These are phyloP conservation scores for Halichondria panicea DNA, from an alignment of 37 sponge, comb jelly and placozoan genomes.

Conservation along the genomic window DNA sequence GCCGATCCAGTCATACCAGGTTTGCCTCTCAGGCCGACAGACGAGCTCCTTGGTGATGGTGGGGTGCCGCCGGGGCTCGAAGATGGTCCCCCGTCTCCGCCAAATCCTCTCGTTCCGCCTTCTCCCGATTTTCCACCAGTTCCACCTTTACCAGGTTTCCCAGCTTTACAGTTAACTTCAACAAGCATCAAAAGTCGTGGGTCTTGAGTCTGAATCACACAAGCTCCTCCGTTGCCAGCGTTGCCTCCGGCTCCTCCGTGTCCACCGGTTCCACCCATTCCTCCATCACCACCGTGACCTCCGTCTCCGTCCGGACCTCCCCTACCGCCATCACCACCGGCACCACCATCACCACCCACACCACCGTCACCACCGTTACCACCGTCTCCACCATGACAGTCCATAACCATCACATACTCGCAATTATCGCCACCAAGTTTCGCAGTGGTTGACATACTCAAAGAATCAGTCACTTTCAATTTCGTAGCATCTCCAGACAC, in stretches of 20 bases:
- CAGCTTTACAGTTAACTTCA: slow-evolving; percentile 63
- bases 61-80: too few relatives aligned
- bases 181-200: slow-evolving; percentile 70
- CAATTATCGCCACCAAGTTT: slow-evolving; percentile 56
- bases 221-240: slow-evolving; percentile 69
- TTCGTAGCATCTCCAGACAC: slow-evolving; percentile 43
- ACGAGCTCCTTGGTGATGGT: too few relatives aligned
- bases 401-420: slow-evolving; percentile 75
- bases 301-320: slow-evolving; percentile 62
- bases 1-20: slow-evolving; percentile 39
- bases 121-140: slow-evolving; percentile 48
- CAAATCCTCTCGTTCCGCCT: slow-evolving; percentile 64
- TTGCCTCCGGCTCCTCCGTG: slow-evolving; percentile 76
- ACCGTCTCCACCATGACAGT: slow-evolving; percentile 75
- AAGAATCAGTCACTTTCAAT: slow-evolving; percentile 38
- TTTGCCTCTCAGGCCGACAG: slow-evolving; percentile 30
- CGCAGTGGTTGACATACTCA: slow-evolving; percentile 12
- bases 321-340: slow-evolving; percentile 63
- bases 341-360: slow-evolving; percentile 75
- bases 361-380: slow-evolving; percentile 70
- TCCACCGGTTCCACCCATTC: slow-evolving; percentile 75
- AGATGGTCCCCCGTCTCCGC: slow-evolving; percentile 58
- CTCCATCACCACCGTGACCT: slow-evolving; percentile 75
- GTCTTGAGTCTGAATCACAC: slow-evolving; percentile 41
- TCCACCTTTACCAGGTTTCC: slow-evolving; percentile 50